phyloP scores from a whole-genome alignment of 2,113 vertebrate species.

The Petroica traversi region DNA sequence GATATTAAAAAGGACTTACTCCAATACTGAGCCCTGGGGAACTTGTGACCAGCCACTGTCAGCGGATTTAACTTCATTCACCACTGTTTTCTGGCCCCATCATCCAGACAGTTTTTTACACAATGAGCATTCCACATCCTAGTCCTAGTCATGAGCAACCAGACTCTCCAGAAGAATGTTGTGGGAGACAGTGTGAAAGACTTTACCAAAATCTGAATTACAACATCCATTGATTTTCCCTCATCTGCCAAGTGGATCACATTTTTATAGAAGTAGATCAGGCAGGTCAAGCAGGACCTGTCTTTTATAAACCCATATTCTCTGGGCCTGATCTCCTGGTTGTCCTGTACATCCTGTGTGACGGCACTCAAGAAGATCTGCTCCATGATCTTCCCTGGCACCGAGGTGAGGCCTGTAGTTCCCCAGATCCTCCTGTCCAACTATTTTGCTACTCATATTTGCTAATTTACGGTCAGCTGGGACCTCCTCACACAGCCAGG shows the following conservation, averaged over 20 bases:
- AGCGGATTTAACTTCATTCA: neutral
- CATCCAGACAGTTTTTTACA: neutral
- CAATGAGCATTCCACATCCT: neutral
- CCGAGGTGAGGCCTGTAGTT: accelerated
- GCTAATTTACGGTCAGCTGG: neutral
- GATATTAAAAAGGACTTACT: neutral
- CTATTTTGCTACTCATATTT: neutral
- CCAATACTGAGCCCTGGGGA: neutral
- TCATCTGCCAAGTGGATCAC: neutral
- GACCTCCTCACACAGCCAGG: neutral
- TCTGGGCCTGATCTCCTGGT: neutral
- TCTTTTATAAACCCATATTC: neutral
- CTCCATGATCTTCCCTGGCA: neutral
- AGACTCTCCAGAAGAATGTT: neutral
- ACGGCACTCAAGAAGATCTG: neutral
- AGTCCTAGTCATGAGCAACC: neutral
- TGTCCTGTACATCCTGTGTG: too few species aligned
- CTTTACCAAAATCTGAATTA: neutral
- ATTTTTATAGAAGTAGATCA: neutral
- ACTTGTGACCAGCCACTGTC: neutral
- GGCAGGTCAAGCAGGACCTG: neutral
- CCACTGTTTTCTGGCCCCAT: neutral
- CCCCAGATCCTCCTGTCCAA: neutral
- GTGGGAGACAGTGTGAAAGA: neutral
- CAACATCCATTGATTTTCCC: neutral